A percentile compares a stretch with the other conserved stretches of the same genome.
phyloP scores from a whole-genome alignment of 1,140 invertebrate genomes.

The Sminthurinus signatus region DNA sequence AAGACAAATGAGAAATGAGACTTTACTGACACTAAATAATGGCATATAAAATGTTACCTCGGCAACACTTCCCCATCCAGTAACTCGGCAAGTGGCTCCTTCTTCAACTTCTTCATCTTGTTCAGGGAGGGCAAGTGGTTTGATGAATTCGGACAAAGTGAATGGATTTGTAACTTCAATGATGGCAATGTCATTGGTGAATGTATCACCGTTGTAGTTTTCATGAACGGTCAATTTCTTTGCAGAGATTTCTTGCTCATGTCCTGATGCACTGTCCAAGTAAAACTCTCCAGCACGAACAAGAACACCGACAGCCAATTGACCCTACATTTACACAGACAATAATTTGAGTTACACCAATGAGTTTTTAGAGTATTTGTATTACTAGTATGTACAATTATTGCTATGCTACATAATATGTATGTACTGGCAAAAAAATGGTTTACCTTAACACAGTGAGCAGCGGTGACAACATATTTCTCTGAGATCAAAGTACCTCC shows the following conservation, averaged over 20 bases:
- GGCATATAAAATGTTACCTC: not conserved
- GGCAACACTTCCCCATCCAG: constrained; percentile 4
- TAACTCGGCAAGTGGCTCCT: not conserved
- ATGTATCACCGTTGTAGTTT: not conserved
- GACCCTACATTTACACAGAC: not conserved
- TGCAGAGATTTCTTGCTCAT: constrained; percentile 1
- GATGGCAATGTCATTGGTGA: constrained; percentile 4
- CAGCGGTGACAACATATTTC: constrained; percentile 53
- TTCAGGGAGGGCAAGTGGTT: not conserved
- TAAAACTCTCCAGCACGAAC: not conserved
- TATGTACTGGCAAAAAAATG: not conserved
- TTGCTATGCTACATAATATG: not conserved
- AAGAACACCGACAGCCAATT: not conserved
- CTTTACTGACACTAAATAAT: too few relatives aligned
- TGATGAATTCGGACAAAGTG: constrained; percentile 6
- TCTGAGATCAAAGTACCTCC: constrained; percentile 54
- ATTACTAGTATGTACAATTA: not conserved
- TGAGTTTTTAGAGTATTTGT: not conserved
- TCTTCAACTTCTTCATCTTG: not conserved
- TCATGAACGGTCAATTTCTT: not conserved
- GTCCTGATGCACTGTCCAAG: not conserved
- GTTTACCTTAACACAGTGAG: constrained; percentile 49
- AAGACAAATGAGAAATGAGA: too few relatives aligned
- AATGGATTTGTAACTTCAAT: constrained; percentile 1
- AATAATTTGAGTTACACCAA: not conserved